These are phyloP conservation scores for Cataglyphis hispanica DNA, from an alignment of 1,140 invertebrate genomes.

Conservation along the genomic window DNA sequence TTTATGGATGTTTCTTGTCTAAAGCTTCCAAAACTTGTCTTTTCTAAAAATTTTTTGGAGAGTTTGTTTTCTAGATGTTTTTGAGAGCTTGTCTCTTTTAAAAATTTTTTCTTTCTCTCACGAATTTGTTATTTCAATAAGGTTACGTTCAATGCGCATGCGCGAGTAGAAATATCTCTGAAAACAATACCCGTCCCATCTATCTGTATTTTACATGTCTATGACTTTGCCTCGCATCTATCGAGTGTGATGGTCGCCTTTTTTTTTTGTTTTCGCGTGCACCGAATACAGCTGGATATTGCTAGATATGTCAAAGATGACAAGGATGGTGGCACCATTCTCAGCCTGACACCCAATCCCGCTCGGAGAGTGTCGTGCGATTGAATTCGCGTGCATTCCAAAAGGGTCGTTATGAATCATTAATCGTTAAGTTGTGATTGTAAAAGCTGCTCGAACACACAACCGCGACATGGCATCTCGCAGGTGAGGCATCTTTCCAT, in stretches of 20 bases:
- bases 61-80: too few species aligned
- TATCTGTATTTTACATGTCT: background rate
- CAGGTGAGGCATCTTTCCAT: conserved; percentile 82
- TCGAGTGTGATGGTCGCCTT: background rate
- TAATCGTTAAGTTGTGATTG: conserved; percentile 76
- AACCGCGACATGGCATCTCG: conserved; percentile 84
- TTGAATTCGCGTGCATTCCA: conserved; percentile 27
- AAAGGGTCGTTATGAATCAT: conserved; percentile 79
- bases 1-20: too few species aligned
- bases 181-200: too few species aligned
- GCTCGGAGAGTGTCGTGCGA: background rate
- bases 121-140: too few species aligned
- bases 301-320: conserved; percentile 33
- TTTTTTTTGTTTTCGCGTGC: conserved; percentile 47
- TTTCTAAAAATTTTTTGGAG: too few species aligned
- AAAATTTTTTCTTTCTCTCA: too few species aligned
- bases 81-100: too few species aligned
- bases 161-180: too few species aligned
- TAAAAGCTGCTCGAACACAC: conserved; percentile 72
- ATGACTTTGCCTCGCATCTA: background rate
- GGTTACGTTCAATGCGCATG: too few species aligned
- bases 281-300: too few species aligned
- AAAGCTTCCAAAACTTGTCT: too few species aligned
- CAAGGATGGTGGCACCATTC: background rate
- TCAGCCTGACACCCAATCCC: background rate